phyloP scores from a whole-genome alignment of 2,113 vertebrate species.

The Progne subis region DNA sequence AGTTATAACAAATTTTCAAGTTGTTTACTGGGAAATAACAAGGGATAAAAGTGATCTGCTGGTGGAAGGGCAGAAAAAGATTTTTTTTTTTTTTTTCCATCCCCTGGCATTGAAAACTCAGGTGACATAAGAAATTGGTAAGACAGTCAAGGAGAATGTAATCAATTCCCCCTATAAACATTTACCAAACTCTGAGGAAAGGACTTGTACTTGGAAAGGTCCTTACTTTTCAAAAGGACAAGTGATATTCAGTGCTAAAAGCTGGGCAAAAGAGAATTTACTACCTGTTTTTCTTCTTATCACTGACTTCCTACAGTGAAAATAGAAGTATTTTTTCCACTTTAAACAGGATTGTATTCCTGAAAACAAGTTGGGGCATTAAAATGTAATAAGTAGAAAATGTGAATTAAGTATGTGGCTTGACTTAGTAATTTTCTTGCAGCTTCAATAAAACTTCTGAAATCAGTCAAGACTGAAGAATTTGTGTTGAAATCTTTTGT shows the following conservation, averaged over 20 bases:
- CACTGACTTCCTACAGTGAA: background rate
- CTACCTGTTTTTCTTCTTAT: background rate
- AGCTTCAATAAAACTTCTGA: background rate
- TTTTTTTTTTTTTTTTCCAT: background rate
- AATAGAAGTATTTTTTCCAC: background rate
- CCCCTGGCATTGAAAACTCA: background rate
- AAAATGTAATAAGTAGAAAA: constrained; percentile 26
- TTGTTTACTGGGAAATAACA: background rate
- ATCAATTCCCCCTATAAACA: background rate
- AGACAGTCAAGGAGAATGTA: background rate
- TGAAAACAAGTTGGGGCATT: constrained; percentile 22
- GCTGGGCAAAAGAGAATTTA: background rate
- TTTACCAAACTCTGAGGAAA: constrained; percentile 16
- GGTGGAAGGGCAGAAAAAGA: background rate
- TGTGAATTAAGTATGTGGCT: background rate
- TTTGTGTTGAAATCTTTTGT: background rate
- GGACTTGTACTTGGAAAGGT: background rate
- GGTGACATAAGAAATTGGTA: background rate
- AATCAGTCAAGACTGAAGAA: background rate
- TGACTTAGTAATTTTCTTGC: background rate
- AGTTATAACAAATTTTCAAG: background rate
- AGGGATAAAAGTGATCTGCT: background rate
- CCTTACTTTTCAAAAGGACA: background rate
- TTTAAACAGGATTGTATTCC: background rate
- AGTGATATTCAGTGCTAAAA: background rate